Conservation (phyloP, 2,888 invertebrate species). For the Idaea aversata region DNA sequence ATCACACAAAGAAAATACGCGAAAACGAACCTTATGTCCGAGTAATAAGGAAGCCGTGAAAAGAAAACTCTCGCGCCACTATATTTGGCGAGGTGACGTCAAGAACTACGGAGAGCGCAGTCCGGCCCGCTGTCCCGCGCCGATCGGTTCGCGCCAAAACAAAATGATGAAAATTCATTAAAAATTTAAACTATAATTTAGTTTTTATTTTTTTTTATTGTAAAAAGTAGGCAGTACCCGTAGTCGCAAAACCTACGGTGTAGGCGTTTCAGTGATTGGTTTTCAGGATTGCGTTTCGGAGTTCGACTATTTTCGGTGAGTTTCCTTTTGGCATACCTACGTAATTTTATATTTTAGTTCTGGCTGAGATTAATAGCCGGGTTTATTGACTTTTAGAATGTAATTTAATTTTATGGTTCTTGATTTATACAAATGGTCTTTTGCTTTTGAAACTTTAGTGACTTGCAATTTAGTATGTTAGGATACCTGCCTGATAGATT, state of each 20-base stretch:
- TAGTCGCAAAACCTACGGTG: conserved; percentile 28
- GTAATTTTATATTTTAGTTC: conserved; percentile 6
- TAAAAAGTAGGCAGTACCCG: conserved; percentile 38
- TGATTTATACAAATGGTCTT: not conserved
- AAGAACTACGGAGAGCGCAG: conserved; percentile 58
- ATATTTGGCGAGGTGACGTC: conserved; percentile 73
- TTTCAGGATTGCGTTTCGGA: conserved; percentile 47
- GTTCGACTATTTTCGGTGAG: conserved; percentile 45
- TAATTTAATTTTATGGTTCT: conserved; percentile 1
- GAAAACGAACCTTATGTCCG: conserved; percentile 34
- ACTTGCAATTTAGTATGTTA: not conserved
- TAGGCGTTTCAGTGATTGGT: conserved; percentile 36
- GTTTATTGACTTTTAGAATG: conserved; percentile 1
- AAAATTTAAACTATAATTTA: conserved; percentile 43
- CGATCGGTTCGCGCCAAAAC: conserved; percentile 54
- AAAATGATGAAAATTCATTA: conserved; percentile 32
- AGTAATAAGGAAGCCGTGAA: conserved; percentile 37
- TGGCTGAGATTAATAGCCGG: not conserved
- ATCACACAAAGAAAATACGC: conserved; percentile 32
- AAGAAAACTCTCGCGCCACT: conserved; percentile 41
- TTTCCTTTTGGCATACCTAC: conserved; percentile 24
- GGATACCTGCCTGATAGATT: not conserved
- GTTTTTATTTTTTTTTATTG: conserved; percentile 34
- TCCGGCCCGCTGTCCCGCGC: conserved; percentile 63
- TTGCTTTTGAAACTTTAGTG: conserved; percentile 4